These are phyloP conservation scores for Hippocampus barbouri DNA, from an alignment of 2,113 vertebrate genomes.

Conservation along the genomic window DNA sequence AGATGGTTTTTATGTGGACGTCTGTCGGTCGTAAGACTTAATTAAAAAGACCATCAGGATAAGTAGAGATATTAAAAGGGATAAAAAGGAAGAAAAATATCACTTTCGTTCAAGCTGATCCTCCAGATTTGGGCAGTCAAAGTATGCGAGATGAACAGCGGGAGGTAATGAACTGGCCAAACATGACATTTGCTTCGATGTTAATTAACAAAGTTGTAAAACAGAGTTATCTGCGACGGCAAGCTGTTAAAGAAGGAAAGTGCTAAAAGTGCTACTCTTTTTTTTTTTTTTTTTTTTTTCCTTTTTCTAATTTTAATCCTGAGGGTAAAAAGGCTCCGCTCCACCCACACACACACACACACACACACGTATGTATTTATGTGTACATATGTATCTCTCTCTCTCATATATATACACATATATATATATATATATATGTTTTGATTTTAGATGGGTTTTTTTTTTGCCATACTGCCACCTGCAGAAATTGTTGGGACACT, in stretches of 20 bases:
- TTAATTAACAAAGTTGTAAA: slow-evolving; percentile 49
- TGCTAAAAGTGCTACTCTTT: not conserved
- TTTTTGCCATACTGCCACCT: not conserved
- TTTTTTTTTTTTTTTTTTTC: not conserved
- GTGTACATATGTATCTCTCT: too few species aligned
- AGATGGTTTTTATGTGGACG: slow-evolving; percentile 64
- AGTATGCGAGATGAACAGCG: slow-evolving; percentile 37
- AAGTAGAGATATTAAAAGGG: slow-evolving; percentile 33
- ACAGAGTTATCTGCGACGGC: slow-evolving; percentile 21
- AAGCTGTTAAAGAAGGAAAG: slow-evolving; percentile 16
- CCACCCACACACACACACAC: too few species aligned
- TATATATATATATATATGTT: too few species aligned
- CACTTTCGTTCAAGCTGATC: slow-evolving; percentile 42
- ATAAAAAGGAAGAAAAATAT: slow-evolving; percentile 18
- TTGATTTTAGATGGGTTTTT: not conserved
- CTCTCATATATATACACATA: too few species aligned
- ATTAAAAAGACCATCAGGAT: slow-evolving; percentile 57
- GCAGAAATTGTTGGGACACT: not conserved
- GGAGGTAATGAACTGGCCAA: slow-evolving; percentile 45
- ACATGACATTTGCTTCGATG: slow-evolving; percentile 39
- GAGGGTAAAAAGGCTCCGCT: not conserved
- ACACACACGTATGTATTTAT: too few species aligned
- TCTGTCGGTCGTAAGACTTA: slow-evolving; percentile 57
- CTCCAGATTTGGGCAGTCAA: slow-evolving; percentile 44
- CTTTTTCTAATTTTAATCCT: not conserved